These are phyloP conservation scores for Stegostoma tigrinum DNA, from an alignment of 2,113 vertebrate genomes.

Conservation along the genomic window DNA sequence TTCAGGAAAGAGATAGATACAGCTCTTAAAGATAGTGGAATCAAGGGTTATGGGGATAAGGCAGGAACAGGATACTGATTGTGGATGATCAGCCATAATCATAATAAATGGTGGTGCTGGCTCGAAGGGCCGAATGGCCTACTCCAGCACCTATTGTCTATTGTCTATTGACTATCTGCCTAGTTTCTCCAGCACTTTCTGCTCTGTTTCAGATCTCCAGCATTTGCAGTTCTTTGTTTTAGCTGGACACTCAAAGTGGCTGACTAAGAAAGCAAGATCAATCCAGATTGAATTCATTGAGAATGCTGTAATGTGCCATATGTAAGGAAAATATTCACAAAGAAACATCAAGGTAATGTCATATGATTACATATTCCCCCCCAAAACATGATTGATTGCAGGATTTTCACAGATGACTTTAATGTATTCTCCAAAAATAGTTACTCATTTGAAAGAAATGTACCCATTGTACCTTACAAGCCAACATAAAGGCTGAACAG, in stretches of 20 bases:
- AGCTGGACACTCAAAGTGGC: not conserved
- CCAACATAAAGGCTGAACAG: not conserved
- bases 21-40: too few relatives aligned
- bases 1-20: too few relatives aligned
- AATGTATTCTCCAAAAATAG: not conserved
- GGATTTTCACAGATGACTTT: not conserved
- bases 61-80: too few relatives aligned
- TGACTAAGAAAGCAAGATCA: not conserved
- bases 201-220: too few relatives aligned
- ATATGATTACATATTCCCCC: not conserved
- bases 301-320: not conserved
- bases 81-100: too few relatives aligned
- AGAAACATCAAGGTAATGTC: not conserved
- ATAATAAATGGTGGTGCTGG: too few relatives aligned
- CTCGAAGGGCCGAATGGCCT: too few relatives aligned
- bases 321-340: not conserved
- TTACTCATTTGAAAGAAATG: constrained; percentile 16
- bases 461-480: not conserved
- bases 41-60: too few relatives aligned
- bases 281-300: not conserved
- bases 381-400: not conserved
- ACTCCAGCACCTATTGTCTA: too few relatives aligned
- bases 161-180: too few relatives aligned
- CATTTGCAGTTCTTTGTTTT: too few relatives aligned
- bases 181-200: too few relatives aligned